Conservation (phyloP, 2,113 vertebrate species). For the Rafetus swinhoei region DNA sequence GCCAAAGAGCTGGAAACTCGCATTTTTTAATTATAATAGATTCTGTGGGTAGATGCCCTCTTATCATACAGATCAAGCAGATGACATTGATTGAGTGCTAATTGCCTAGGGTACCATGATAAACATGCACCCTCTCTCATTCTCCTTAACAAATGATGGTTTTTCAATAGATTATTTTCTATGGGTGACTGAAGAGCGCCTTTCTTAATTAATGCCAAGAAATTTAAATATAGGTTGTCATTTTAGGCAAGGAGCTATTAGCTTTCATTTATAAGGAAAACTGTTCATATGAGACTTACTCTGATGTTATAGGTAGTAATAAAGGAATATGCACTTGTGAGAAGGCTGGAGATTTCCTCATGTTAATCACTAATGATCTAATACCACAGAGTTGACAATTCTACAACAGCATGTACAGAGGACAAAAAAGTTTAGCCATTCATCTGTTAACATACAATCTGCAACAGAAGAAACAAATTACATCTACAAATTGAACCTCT, state of each 20-base stretch:
- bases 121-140: neutral
- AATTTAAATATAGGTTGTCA: neutral
- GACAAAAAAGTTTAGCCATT: neutral
- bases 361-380: neutral
- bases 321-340: fast-evolving
- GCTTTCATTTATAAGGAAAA: neutral
- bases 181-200: neutral
- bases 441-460: fast-evolving
- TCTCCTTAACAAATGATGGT: neutral
- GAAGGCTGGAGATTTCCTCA: neutral
- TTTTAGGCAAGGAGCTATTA: neutral
- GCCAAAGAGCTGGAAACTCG: fast-evolving
- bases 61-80: neutral
- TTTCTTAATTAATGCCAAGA: neutral
- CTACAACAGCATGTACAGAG: neutral
- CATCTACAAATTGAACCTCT: no score
- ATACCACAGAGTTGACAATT: neutral
- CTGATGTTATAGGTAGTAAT: neutral
- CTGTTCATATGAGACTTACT: neutral
- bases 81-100: neutral
- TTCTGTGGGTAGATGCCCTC: neutral
- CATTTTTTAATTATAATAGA: neutral
- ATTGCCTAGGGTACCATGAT: neutral
- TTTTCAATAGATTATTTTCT: neutral
- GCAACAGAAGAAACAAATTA: fast-evolving